Conservation (phyloP, 1,140 invertebrate species). For the Drepana arcuata region DNA sequence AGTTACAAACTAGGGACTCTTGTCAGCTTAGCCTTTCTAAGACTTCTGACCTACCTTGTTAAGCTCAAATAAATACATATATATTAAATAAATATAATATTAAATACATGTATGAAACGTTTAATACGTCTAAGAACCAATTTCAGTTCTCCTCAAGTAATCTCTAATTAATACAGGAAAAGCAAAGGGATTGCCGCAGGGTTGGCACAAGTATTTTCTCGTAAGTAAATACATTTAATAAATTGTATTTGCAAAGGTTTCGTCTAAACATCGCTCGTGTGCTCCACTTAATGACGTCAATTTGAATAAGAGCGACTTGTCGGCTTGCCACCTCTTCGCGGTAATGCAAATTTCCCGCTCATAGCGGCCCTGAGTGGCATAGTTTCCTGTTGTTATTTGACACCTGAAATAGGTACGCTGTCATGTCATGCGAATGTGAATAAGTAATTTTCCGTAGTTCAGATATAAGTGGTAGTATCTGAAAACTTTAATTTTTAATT, state of each 20-base stretch:
- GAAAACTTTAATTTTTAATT: no score
- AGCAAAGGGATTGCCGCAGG: no score
- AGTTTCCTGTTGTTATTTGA: constrained; percentile 39
- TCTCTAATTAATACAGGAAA: constrained; percentile 11
- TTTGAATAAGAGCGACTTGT: constrained; percentile 35
- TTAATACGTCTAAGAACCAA: no score
- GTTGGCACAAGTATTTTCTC: no score
- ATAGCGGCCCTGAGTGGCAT: constrained; percentile 17
- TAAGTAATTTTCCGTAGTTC: constrained; percentile 18
- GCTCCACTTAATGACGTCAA: constrained; percentile 26
- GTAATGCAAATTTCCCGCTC: constrained; percentile 35
- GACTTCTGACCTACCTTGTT: no score
- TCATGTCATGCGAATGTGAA: constrained; percentile 24
- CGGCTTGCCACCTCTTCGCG: constrained; percentile 18
- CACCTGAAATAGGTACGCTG: constrained; percentile 27
- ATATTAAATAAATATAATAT: no score
- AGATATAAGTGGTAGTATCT: no score
- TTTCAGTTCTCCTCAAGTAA: constrained; percentile 13
- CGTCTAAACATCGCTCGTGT: constrained; percentile 13
- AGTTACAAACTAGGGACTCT: no score
- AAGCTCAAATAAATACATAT: no score
- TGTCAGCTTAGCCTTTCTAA: no score
- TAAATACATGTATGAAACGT: no score
- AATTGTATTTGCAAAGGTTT: constrained; percentile 17
- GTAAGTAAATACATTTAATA: no score